Conservation (phyloP, 2,113 vertebrate genomes). For the Salvator merianae region DNA sequence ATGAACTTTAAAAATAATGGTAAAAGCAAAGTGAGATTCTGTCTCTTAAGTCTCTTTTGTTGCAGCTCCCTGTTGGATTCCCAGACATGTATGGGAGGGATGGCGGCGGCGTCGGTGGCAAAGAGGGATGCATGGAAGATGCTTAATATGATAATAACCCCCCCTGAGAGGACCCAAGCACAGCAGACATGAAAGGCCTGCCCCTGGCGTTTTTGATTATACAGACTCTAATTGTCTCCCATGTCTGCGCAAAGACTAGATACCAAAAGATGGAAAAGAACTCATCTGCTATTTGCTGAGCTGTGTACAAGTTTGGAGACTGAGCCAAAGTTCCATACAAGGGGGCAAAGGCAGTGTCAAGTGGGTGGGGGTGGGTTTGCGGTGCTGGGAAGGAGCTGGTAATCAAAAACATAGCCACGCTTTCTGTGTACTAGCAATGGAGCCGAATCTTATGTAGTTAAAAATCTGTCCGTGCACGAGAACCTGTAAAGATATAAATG, state of each 20-base stretch:
- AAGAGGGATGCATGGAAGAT: slow-evolving; percentile 63
- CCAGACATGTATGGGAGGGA: slow-evolving; percentile 41
- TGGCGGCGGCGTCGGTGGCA: slow-evolving; percentile 36
- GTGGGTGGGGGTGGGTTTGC: neutral
- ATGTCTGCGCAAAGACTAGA: slow-evolving; percentile 51
- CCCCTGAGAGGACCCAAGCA: slow-evolving; percentile 41
- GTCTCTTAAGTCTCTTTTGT: slow-evolving; percentile 46
- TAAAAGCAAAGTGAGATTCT: slow-evolving; percentile 51
- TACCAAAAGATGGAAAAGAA: slow-evolving; percentile 37
- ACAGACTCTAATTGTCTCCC: slow-evolving; percentile 70
- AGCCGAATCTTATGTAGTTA: no score
- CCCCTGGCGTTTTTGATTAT: slow-evolving; percentile 68
- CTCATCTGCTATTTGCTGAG: slow-evolving; percentile 41
- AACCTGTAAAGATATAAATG: no score
- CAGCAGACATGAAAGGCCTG: slow-evolving; percentile 59
- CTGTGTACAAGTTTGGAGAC: slow-evolving; percentile 10
- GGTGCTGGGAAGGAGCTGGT: neutral
- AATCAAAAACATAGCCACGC: neutral
- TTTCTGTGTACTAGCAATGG: neutral
- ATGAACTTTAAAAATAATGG: slow-evolving; percentile 46
- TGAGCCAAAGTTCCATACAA: accelerated
- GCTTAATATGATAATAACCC: slow-evolving; percentile 70
- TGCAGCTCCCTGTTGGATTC: slow-evolving; percentile 43
- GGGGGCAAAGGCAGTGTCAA: neutral
- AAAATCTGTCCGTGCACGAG: no score